Conservation (phyloP, 1,140 invertebrate genomes). For the Drosophila malerkotliana region DNA sequence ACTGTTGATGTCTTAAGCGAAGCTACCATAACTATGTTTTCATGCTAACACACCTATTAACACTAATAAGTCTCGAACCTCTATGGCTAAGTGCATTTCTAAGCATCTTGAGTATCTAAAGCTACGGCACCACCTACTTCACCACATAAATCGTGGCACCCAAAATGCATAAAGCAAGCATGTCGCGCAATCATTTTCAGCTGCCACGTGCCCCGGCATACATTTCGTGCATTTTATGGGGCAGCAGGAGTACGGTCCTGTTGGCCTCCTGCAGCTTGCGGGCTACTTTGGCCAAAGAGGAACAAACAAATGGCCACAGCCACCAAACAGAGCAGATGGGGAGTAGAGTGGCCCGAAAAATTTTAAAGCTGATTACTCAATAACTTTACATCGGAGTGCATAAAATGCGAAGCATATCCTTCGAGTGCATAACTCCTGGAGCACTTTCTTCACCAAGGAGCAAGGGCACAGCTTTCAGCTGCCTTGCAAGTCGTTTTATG, state of each 20-base stretch:
- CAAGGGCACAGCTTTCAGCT: conserved; percentile 39
- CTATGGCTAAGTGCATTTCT: conserved; percentile 37
- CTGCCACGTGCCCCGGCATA: conserved; percentile 77
- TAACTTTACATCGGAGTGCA: conserved; percentile 75
- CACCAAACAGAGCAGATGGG: conserved; percentile 6
- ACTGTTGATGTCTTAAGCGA: background rate
- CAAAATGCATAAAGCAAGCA: conserved; percentile 80
- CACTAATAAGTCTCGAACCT: conserved; percentile 58
- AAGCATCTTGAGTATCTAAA: conserved; percentile 27
- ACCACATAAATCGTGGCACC: conserved; percentile 69
- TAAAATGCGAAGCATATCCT: conserved; percentile 73
- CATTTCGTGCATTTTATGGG: conserved; percentile 78
- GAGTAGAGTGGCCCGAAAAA: conserved; percentile 37
- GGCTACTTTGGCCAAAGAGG: conserved; percentile 46
- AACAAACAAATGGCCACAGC: conserved; percentile 58
- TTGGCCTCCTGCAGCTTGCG: conserved; percentile 19
- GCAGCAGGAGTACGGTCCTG: background rate
- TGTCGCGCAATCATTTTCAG: conserved; percentile 83
- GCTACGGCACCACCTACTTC: background rate
- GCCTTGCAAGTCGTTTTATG: conserved; percentile 68
- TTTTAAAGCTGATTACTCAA: conserved; percentile 82
- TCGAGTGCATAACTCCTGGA: conserved; percentile 68
- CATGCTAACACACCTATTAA: conserved; percentile 45
- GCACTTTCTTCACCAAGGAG: conserved; percentile 5
- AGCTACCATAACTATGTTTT: background rate